phyloP scores from a whole-genome alignment of 2,113 vertebrate genomes.

The Tychaedon coryphoeus region DNA sequence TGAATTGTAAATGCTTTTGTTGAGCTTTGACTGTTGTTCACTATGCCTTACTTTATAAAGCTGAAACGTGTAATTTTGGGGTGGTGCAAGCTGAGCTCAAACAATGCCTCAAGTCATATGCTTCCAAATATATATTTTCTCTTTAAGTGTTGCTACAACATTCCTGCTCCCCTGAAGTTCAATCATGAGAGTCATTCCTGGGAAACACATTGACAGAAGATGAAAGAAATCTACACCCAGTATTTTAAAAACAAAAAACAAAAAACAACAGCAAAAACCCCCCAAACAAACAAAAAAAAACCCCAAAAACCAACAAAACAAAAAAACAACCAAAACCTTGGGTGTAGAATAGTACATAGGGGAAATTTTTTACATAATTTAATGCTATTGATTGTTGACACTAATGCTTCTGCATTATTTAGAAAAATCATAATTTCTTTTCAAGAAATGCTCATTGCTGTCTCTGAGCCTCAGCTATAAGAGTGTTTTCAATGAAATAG shows the following conservation, averaged over 20 bases:
- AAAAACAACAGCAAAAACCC: too few species aligned
- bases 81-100: not conserved
- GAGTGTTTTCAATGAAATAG: not conserved
- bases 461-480: not conserved
- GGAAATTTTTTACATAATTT: not conserved
- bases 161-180: not conserved
- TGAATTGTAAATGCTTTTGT: not conserved
- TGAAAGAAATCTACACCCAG: not conserved
- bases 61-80: not conserved
- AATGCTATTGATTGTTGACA: not conserved
- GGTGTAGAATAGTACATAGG: not conserved
- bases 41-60: not conserved
- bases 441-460: not conserved
- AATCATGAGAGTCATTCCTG: not conserved
- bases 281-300: too few species aligned
- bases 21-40: not conserved
- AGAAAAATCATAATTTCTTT: not conserved
- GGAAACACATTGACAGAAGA: not conserved
- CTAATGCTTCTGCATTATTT: not conserved
- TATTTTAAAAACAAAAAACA: not conserved
- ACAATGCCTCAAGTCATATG: not conserved
- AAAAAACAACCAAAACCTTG: not conserved
- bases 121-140: not conserved
- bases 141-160: not conserved
- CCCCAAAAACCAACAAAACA: too few species aligned